Evolutionary conservation across 2,797 vertebrate genomes (phyloP).

Genomic region (Rhadinocentrus ornatus): DNA sequence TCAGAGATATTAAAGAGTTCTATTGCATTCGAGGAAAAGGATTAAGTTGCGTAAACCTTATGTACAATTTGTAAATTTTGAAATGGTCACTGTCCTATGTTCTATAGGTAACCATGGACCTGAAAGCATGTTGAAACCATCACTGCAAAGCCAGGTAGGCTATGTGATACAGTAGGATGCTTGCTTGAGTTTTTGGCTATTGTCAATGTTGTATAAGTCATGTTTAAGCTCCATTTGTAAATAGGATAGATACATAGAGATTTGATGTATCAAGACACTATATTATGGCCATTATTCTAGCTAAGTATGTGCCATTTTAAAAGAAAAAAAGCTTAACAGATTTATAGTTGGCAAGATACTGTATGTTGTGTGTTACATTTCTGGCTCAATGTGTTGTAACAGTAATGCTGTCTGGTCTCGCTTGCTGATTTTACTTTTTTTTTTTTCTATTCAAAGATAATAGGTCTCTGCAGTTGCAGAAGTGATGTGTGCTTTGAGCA

Average conservation of each 20-base stretch:
- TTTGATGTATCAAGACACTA: slow-evolving; percentile 84
- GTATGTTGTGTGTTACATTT: slow-evolving; percentile 86
- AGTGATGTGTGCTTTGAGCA: slow-evolving; percentile 83
- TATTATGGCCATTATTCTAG: slow-evolving; percentile 85
- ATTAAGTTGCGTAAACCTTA: slow-evolving; percentile 75
- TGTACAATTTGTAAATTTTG: slow-evolving; percentile 85
- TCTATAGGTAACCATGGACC: slow-evolving; percentile 81
- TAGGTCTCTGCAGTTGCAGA: slow-evolving; percentile 82
- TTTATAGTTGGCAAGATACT: slow-evolving; percentile 84
- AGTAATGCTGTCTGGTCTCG: slow-evolving; percentile 86
- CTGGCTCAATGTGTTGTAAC: slow-evolving; percentile 84
- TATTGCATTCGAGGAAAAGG: slow-evolving; percentile 69
- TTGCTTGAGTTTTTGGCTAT: slow-evolving; percentile 84
- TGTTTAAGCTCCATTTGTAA: slow-evolving; percentile 85
- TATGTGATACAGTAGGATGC: slow-evolving; percentile 80
- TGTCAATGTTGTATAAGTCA: slow-evolving; percentile 84
- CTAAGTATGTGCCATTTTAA: slow-evolving; percentile 82
- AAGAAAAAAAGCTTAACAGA: slow-evolving; percentile 79
- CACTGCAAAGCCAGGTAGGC: slow-evolving; percentile 81
- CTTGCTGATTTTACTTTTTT: slow-evolving; percentile 83
- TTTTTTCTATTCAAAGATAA: slow-evolving; percentile 76
- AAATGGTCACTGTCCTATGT: slow-evolving; percentile 79
- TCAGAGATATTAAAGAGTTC: slow-evolving; percentile 73
- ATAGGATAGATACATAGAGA: slow-evolving; percentile 85
- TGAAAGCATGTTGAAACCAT: slow-evolving; percentile 85